Evolutionary conservation across 2,888 invertebrate genomes (phyloP).

Genomic region (Dynastes tityus): DNA sequence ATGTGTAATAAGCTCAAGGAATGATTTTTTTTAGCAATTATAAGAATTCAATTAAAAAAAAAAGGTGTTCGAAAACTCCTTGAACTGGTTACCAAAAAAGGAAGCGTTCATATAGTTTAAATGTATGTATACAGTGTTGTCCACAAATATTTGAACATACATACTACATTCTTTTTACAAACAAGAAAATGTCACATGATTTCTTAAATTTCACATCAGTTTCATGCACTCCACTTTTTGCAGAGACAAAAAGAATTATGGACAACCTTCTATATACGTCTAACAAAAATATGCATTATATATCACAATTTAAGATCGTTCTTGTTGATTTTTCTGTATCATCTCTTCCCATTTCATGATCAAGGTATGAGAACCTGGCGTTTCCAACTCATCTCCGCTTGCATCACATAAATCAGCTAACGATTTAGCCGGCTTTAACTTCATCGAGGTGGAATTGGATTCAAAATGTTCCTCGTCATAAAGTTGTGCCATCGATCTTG

Average conservation of each 20-base stretch:
- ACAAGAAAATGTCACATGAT: neutral
- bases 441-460: slow-evolving; percentile 57
- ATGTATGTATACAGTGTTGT: slow-evolving; percentile 9
- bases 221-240: neutral
- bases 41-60: neutral
- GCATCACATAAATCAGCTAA: slow-evolving; percentile 80
- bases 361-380: slow-evolving; percentile 80
- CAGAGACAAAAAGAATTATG: neutral
- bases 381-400: slow-evolving; percentile 74
- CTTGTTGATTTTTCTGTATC: slow-evolving; percentile 76
- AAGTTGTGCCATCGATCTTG: slow-evolving; percentile 58
- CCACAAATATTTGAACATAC: slow-evolving; percentile 8
- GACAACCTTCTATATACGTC: neutral
- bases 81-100: slow-evolving; percentile 23
- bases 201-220: neutral
- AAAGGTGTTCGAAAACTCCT: slow-evolving; percentile 3
- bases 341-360: slow-evolving; percentile 89
- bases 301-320: slow-evolving; percentile 57
- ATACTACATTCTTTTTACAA: neutral
- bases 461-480: slow-evolving; percentile 71
- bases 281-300: slow-evolving; percentile 6
- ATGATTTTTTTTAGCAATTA: neutral
- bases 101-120: slow-evolving; percentile 1
- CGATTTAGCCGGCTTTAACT: slow-evolving; percentile 78
- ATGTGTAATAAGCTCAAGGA: slow-evolving; percentile 33